These are phyloP conservation scores for Mamestra configurata DNA, from an alignment of 1,140 invertebrate species.

Conservation along the genomic window DNA sequence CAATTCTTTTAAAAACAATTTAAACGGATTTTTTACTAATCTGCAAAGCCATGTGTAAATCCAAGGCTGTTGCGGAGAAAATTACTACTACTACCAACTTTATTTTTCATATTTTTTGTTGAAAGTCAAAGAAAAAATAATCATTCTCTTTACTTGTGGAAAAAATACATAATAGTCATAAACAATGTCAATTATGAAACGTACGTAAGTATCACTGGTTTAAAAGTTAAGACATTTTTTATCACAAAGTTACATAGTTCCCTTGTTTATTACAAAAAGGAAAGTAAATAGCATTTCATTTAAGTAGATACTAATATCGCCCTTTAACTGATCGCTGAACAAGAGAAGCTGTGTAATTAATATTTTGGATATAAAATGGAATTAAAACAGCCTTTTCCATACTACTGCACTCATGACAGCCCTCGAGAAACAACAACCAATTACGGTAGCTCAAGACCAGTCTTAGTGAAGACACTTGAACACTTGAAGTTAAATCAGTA, in stretches of 20 bases:
- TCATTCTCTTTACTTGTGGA: not conserved
- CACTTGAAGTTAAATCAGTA: conserved; percentile 38
- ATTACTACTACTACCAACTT: not conserved
- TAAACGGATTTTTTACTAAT: not conserved
- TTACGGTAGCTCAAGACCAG: conserved; percentile 13
- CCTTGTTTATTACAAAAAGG: not conserved
- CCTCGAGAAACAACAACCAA: conserved; percentile 12
- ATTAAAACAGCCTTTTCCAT: not conserved
- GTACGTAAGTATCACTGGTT: not conserved
- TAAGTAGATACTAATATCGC: not conserved
- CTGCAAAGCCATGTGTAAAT: not conserved
- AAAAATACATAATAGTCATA: not conserved
- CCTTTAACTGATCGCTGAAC: not conserved
- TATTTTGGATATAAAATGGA: not conserved
- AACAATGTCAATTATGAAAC: not conserved
- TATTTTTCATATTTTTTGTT: not conserved
- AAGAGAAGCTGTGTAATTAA: not conserved
- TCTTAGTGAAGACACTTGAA: conserved; percentile 36
- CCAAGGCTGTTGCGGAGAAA: not conserved
- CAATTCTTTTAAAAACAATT: not conserved
- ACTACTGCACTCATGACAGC: not conserved
- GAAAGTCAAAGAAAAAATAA: not conserved
- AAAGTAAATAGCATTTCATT: not conserved
- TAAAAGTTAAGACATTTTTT: not conserved
- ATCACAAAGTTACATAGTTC: not conserved